These are phyloP conservation scores for Halcyon senegalensis DNA, from an alignment of 2,113 vertebrate species.

Conservation along the genomic window DNA sequence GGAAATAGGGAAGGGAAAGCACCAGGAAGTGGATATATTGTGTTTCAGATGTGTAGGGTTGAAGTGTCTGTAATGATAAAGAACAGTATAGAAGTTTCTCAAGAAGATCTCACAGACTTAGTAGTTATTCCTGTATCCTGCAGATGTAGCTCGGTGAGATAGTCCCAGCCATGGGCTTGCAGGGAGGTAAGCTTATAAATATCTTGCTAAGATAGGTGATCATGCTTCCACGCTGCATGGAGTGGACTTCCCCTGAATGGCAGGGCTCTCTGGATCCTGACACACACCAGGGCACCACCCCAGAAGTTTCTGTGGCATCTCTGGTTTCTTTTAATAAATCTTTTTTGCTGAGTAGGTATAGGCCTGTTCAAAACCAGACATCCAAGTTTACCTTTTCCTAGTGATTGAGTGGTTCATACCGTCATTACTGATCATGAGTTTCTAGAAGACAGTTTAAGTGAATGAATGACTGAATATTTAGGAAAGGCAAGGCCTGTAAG, in stretches of 20 bases:
- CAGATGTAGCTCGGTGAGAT: neutral
- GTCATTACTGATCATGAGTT: fast-evolving
- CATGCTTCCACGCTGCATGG: neutral
- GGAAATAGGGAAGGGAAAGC: neutral
- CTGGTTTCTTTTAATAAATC: neutral
- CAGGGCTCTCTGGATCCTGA: neutral
- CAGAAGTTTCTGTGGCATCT: neutral
- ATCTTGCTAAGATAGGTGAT: neutral
- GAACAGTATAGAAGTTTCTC: neutral
- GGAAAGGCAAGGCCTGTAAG: neutral
- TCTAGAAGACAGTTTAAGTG: neutral
- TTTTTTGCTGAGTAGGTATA: neutral
- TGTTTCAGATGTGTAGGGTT: neutral
- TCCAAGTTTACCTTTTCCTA: neutral
- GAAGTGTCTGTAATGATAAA: neutral
- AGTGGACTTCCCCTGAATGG: neutral
- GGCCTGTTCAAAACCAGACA: neutral
- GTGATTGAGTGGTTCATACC: neutral
- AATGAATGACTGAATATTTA: neutral
- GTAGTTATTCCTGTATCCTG: neutral
- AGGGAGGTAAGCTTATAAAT: neutral
- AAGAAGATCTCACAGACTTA: neutral
- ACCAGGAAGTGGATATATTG: neutral
- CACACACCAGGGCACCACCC: neutral
- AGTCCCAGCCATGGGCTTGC: too few species aligned